phyloP scores from a whole-genome alignment of 2,888 invertebrate genomes.

The Calliopum simillimum region DNA sequence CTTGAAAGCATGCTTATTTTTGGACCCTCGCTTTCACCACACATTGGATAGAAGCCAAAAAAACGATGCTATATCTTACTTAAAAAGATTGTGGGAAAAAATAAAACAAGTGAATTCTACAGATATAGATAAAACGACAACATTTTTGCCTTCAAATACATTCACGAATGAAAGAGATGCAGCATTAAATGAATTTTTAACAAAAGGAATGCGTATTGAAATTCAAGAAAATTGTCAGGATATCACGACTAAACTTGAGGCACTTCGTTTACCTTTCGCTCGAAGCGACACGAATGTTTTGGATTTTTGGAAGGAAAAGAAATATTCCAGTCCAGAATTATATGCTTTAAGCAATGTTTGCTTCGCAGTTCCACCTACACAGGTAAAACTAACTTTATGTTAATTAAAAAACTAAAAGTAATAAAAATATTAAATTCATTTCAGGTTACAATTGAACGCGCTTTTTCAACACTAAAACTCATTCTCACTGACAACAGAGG shows the following conservation, averaged over 20 bases:
- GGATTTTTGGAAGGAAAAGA: conserved; percentile 30
- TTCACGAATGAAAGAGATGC: conserved; percentile 17
- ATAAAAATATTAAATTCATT: too few relatives aligned
- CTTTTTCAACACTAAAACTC: not conserved
- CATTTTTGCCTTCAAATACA: not conserved
- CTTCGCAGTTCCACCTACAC: conserved; percentile 34
- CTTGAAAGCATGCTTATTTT: conserved; percentile 22
- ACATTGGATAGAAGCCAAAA: not conserved
- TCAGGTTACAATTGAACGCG: conserved; percentile 4
- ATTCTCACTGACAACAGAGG: not conserved
- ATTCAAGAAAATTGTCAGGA: not conserved
- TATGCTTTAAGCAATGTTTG: conserved; percentile 31
- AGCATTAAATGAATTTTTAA: not conserved
- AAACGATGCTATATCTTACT: not conserved
- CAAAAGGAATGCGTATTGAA: not conserved
- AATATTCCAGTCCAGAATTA: conserved; percentile 30
- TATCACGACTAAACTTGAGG: conserved; percentile 24
- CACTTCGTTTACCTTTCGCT: conserved; percentile 11
- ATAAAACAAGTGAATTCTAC: not conserved
- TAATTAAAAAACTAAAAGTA: not conserved
- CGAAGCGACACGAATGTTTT: not conserved
- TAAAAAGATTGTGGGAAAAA: conserved; percentile 25
- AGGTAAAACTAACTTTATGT: too few relatives aligned
- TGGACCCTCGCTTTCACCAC: conserved; percentile 20
- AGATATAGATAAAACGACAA: not conserved